Evolutionary conservation across 2,113 vertebrate species (phyloP).

Genomic region (Columba livia): DNA sequence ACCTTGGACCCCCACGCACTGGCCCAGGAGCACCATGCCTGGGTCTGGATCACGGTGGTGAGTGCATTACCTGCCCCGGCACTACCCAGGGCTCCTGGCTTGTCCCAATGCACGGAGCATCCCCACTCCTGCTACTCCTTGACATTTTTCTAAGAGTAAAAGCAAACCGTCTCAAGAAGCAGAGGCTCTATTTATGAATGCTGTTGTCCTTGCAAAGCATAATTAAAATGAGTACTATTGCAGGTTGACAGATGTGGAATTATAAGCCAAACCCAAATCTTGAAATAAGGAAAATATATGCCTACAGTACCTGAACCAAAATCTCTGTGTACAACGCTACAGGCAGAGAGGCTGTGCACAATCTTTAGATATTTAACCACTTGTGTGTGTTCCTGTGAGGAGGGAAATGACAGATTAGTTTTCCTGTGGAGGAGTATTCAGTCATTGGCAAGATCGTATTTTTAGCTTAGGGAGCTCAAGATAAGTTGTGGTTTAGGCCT

Average conservation of each 20-base stretch:
- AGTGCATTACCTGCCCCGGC: not conserved
- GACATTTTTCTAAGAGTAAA: not conserved
- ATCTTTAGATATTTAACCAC: not conserved
- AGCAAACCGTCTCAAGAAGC: not conserved
- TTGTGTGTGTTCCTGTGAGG: not conserved
- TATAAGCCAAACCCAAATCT: not conserved
- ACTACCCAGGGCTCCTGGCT: not conserved
- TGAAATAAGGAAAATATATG: not conserved
- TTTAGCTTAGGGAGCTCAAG: slow-evolving; percentile 14
- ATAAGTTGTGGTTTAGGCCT: slow-evolving; percentile 2
- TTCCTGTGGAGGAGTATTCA: slow-evolving; percentile 34
- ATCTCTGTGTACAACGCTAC: not conserved
- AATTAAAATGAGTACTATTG: not conserved
- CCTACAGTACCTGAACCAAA: not conserved
- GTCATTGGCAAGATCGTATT: slow-evolving; percentile 2
- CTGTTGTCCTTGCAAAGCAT: not conserved
- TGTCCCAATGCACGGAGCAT: not conserved
- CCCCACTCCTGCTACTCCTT: not conserved
- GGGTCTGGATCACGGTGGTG: not conserved
- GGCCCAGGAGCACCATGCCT: not conserved
- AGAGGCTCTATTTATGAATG: not conserved
- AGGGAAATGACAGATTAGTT: slow-evolving; percentile 9
- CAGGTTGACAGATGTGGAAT: not conserved
- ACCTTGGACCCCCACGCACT: not conserved
- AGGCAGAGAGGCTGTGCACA: not conserved